phyloP scores from a whole-genome alignment of 1,140 invertebrate genomes.

The Saccostrea cuccullata region DNA sequence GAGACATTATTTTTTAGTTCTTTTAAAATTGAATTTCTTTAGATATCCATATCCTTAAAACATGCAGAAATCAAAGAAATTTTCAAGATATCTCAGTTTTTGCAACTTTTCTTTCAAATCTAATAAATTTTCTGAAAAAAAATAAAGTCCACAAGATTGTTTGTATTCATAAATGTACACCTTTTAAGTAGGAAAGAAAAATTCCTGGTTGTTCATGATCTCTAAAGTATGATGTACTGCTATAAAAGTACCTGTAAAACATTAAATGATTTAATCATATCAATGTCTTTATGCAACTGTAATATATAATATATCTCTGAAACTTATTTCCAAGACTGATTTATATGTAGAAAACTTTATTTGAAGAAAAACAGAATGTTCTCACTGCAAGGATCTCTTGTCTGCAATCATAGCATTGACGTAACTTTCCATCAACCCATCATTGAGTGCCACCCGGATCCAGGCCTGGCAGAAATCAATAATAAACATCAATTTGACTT shows the following conservation, averaged over 20 bases:
- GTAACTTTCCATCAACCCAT: conserved; percentile 87
- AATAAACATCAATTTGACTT: too few species aligned
- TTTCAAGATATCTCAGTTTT: too few species aligned
- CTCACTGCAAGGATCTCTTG: conserved; percentile 81
- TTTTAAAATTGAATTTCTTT: too few species aligned
- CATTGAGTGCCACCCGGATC: conserved; percentile 91
- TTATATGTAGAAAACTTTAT: background rate
- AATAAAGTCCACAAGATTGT: too few species aligned
- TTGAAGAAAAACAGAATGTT: background rate
- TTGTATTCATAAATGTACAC: conserved; percentile 43
- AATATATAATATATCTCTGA: background rate
- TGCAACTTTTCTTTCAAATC: too few species aligned
- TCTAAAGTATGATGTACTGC: conserved; percentile 67
- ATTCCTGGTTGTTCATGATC: conserved; percentile 74
- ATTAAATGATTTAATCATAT: background rate
- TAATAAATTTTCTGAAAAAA: too few species aligned
- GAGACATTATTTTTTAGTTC: too few species aligned
- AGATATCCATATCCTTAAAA: too few species aligned
- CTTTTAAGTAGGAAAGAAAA: conserved; percentile 70
- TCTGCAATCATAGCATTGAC: conserved; percentile 87
- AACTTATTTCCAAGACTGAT: background rate
- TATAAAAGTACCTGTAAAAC: conserved; percentile 68
- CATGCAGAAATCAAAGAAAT: too few species aligned
- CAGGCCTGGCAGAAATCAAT: conserved; percentile 81
- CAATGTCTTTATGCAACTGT: too few species aligned